Evolutionary conservation across 2,888 invertebrate species (phyloP), one percentile per base, ranked within the genome.

Genomic region (Trachelus stipa): DNA sequence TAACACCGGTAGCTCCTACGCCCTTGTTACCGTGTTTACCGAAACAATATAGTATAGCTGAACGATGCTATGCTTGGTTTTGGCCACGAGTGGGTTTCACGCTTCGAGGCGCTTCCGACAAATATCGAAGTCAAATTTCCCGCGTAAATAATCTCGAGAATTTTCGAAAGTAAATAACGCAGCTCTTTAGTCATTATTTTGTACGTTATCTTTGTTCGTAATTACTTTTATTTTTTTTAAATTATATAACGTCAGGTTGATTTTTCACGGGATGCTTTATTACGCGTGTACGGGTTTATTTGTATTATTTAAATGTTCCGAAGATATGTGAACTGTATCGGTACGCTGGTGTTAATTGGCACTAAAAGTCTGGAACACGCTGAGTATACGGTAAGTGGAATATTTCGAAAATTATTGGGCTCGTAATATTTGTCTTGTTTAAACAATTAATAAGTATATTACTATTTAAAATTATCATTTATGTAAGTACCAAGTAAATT

Each of bases 21-120:
- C 73, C 73, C 81, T 81, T 78, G 81, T 81, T 81, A 79, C 73
- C 75, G 35, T 81, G 81, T 81, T 81, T 81, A 77, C 79, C 73
- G 76, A 81, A 78, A 79, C 81, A 81, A 79, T 79, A 78, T 71
- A 34, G 12, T 12, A 15, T 34, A 34, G 33, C 71, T 31, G 71
- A 71, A 56, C 56, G 23, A 56, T 23, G 56, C 56, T 15, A 9
- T 0, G 56, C 56, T 56, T 56, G 56, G 56, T 9, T 23, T 56
- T 56, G 56, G 23, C 56, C 23, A 23, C 23, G 2, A 56, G 56
- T 56, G 23, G 56, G 56, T 56, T 56, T 56, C 56, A 23, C 56
- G 56, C 56, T 56, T 56, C 56, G 56, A 9, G 23, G 9, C 56
- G 23, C 56, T 56, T 23, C 23, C 56, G 56, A 56, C 23, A 23